Evolutionary conservation across 2,113 vertebrate genomes (phyloP).

Genomic region (Nycticryphes semicollaris): DNA sequence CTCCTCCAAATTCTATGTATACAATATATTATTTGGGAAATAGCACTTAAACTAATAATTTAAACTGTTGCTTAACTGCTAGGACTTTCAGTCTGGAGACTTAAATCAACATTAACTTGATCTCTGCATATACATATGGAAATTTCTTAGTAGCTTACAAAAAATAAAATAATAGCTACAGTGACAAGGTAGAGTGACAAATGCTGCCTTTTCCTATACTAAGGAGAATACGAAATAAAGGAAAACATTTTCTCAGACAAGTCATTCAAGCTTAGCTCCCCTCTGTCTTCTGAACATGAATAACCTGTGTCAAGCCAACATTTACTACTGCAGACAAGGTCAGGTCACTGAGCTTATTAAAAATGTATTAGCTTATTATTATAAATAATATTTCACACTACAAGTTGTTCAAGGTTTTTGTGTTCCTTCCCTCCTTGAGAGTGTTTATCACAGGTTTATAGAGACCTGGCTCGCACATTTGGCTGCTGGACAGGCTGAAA

Average conservation of each 20-base stretch:
- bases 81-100: neutral
- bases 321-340: neutral
- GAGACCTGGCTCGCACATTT: neutral
- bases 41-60: neutral
- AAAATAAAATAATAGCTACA: slow-evolving; percentile 15
- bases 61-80: neutral
- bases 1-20: neutral
- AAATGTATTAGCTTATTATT: neutral
- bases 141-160: neutral
- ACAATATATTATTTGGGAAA: neutral
- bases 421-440: neutral
- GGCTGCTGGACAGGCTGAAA: neutral
- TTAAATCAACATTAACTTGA: neutral
- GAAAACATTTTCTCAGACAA: neutral
- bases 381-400: neutral
- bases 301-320: neutral
- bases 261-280: neutral
- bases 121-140: neutral
- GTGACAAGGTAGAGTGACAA: neutral
- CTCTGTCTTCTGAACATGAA: neutral
- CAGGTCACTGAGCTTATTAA: neutral
- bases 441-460: neutral
- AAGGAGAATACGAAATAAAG: neutral
- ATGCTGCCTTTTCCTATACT: neutral
- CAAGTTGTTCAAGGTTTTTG: neutral